Conservation (phyloP, 2,113 vertebrate species). For the Sitta europaea region DNA sequence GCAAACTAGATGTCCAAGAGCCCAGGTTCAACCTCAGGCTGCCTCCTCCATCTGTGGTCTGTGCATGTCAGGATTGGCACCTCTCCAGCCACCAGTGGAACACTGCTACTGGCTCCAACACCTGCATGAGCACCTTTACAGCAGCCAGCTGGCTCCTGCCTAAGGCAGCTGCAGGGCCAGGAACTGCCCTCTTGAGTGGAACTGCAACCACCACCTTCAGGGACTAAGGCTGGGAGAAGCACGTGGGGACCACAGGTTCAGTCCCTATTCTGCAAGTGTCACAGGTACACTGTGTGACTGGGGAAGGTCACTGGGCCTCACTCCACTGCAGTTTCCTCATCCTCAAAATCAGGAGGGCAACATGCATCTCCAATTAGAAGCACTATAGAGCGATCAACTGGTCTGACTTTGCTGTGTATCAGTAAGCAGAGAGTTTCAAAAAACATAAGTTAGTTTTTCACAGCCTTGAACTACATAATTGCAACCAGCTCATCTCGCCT, state of each 20-base stretch:
- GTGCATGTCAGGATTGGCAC: rapidly evolving
- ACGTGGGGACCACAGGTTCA: background rate
- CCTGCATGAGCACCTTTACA: rapidly evolving
- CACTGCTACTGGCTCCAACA: background rate
- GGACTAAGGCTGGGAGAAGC: background rate
- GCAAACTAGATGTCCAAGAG: background rate
- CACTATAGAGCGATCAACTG: background rate
- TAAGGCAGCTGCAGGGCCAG: rapidly evolving
- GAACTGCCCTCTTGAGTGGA: rapidly evolving
- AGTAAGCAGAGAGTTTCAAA: background rate
- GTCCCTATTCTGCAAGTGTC: background rate
- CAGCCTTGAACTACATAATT: background rate
- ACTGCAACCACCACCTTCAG: background rate
- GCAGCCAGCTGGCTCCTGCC: background rate
- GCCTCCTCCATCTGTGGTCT: background rate
- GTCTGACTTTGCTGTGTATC: background rate
- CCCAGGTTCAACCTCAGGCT: background rate
- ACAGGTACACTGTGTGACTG: background rate
- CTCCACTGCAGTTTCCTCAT: background rate
- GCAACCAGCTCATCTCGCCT: background rate
- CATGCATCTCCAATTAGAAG: background rate
- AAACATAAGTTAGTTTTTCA: background rate
- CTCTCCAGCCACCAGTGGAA: background rate
- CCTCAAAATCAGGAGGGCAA: background rate
- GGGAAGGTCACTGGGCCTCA: background rate